Percentiles rank a stretch among this genome's conserved stretches.
Conservation (phyloP, 2,113 vertebrate genomes). For the Gopherus flavomarginatus region DNA sequence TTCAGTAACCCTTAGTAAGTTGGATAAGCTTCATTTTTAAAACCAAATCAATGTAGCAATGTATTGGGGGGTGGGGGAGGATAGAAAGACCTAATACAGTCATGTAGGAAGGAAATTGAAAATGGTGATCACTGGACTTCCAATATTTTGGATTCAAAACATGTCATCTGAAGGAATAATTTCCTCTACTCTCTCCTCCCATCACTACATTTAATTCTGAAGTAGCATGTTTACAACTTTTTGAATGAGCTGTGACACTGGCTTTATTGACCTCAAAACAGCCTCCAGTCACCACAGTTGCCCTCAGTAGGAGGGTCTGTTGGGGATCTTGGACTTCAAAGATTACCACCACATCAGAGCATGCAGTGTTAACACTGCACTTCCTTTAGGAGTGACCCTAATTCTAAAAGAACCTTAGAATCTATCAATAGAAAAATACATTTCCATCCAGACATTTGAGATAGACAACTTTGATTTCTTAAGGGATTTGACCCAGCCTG, state of each 20-base stretch:
- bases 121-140: neutral
- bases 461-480: conserved; percentile 7
- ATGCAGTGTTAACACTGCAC: neutral
- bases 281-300: neutral
- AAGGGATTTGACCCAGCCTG: conserved; percentile 19
- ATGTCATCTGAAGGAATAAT: neutral
- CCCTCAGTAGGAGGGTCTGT: neutral
- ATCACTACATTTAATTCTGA: neutral
- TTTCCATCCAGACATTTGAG: neutral
- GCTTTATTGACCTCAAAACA: fast-evolving
- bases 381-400: neutral
- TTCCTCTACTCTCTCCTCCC: neutral
- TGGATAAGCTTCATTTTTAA: neutral
- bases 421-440: neutral
- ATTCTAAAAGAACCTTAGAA: conserved; percentile 14
- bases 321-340: neutral
- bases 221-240: neutral
- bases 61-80: fast-evolving
- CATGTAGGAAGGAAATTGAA: neutral
- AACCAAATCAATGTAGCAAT: neutral
- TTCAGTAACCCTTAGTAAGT: neutral
- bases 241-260: neutral
- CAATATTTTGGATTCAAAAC: fast-evolving
- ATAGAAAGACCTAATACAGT: neutral
- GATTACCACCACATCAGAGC: neutral